Conservation (phyloP, 1,140 invertebrate genomes). For the Lordiphosa stackelbergi region DNA sequence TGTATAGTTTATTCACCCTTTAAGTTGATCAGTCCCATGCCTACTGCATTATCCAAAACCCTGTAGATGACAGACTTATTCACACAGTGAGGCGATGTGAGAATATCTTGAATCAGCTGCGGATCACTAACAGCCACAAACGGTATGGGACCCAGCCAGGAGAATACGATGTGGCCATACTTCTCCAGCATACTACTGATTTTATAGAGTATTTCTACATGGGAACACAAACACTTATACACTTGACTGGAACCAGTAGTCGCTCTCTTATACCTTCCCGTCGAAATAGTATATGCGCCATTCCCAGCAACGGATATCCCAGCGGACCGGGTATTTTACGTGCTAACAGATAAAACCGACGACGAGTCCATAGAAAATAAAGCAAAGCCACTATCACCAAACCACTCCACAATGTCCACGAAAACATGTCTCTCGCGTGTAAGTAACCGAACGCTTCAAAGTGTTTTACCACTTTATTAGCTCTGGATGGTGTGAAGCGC, state of each 20-base stretch:
- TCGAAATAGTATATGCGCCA: constrained; percentile 49
- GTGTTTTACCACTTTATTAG: constrained; percentile 33
- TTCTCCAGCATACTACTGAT: constrained; percentile 42
- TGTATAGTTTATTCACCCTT: constrained; percentile 22
- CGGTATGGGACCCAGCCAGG: constrained; percentile 66
- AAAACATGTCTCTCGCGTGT: constrained; percentile 37
- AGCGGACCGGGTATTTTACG: constrained; percentile 61
- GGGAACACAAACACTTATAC: constrained; percentile 4
- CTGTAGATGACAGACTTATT: constrained; percentile 65
- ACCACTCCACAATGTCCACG: constrained; percentile 47
- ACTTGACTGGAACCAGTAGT: not conserved
- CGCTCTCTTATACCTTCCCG: constrained; percentile 48
- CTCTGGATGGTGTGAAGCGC: constrained; percentile 14
- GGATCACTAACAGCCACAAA: constrained; percentile 60
- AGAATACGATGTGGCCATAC: constrained; percentile 48
- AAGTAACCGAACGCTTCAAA: constrained; percentile 26
- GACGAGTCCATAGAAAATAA: constrained; percentile 67
- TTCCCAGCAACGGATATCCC: constrained; percentile 66
- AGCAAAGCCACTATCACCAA: constrained; percentile 55
- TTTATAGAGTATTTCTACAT: constrained; percentile 47
- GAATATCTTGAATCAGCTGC: constrained; percentile 58
- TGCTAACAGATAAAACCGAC: constrained; percentile 57
- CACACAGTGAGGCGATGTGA: constrained; percentile 64
- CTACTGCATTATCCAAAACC: constrained; percentile 57
- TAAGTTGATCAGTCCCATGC: constrained; percentile 58